Evolutionary conservation across 2,797 vertebrate genomes (phyloP).

Genomic region (Microctenopoma stevenorrisi): DNA sequence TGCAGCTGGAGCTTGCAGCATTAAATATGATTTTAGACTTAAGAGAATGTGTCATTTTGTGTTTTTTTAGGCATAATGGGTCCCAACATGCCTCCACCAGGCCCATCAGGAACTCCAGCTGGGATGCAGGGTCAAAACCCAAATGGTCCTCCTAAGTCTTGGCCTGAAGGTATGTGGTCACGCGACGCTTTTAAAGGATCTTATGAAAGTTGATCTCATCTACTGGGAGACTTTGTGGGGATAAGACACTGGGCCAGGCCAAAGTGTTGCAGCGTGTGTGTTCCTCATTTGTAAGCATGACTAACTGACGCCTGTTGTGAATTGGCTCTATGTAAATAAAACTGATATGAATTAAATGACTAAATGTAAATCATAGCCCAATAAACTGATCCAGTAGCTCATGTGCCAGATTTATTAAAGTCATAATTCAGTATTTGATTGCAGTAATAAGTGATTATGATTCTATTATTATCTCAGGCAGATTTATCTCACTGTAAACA

Average conservation of each 20-base stretch:
- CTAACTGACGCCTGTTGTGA: no score
- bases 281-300: no score
- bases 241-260: no score
- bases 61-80: slow-evolving; percentile 87
- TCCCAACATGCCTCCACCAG: slow-evolving; percentile 95
- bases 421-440: background rate
- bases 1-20: background rate
- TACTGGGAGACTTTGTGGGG: no score
- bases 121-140: slow-evolving; percentile 93
- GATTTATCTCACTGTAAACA: background rate
- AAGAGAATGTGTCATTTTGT: background rate
- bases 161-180: slow-evolving; percentile 90
- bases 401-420: background rate
- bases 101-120: slow-evolving; percentile 91
- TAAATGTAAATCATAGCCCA: background rate
- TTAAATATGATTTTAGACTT: background rate
- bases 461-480: background rate
- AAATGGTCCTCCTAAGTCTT: slow-evolving; percentile 93
- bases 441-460: background rate
- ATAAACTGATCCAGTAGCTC: background rate
- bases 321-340: no score
- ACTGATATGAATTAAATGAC: no score
- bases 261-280: no score
- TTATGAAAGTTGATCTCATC: background rate
- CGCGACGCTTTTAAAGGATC: slow-evolving; percentile 4